Conservation (phyloP, 1,140 invertebrate genomes). For the Globodera ellingtonae region DNA sequence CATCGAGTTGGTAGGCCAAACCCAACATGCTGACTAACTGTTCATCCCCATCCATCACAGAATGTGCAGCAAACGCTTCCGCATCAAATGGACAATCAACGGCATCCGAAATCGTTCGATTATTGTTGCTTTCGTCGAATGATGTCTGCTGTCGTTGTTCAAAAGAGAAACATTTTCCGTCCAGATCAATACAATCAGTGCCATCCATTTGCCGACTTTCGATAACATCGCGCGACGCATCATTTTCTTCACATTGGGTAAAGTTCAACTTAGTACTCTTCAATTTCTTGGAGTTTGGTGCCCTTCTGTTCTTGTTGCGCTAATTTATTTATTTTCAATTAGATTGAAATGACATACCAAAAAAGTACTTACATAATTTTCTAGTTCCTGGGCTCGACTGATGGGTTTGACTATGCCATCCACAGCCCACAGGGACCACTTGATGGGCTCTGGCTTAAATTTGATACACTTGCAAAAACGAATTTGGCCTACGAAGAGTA, state of each 20-base stretch:
- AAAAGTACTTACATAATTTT: background rate
- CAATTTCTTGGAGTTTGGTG: background rate
- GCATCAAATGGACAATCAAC: background rate
- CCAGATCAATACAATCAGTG: background rate
- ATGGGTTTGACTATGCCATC: background rate
- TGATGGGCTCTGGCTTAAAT: background rate
- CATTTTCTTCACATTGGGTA: background rate
- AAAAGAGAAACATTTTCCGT: background rate
- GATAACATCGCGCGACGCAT: background rate
- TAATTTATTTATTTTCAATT: background rate
- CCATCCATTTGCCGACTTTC: background rate
- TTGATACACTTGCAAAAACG: too few relatives aligned
- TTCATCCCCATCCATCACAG: background rate
- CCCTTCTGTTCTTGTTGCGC: background rate
- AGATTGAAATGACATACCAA: too few relatives aligned
- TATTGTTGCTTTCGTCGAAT: background rate
- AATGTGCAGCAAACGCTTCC: background rate
- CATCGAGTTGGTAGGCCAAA: background rate
- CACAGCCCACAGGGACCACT: background rate
- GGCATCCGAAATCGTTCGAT: background rate
- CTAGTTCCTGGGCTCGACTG: background rate
- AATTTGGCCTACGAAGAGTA: too few relatives aligned
- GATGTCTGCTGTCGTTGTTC: background rate
- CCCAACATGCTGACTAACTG: background rate
- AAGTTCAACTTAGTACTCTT: background rate